Percentiles rank a stretch among this genome's conserved stretches.
These are phyloP conservation scores for Calvadosia cruxmelitensis DNA, from an alignment of 30 jellyfish, hydroid and myxozoan species.

Conservation along the genomic window DNA sequence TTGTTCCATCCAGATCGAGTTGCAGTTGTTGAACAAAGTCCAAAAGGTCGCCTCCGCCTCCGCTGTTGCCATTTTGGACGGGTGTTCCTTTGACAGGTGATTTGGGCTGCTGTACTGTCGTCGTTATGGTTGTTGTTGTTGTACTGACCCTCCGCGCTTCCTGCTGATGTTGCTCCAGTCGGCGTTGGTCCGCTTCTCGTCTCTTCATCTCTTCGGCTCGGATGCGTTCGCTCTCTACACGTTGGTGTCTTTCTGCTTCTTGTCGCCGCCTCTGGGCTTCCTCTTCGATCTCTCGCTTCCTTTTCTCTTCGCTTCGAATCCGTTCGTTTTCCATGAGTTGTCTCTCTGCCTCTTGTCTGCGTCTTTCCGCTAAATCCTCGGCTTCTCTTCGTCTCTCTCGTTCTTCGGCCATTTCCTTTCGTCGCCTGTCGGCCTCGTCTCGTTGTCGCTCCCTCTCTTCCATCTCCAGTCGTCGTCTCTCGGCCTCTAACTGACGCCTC, in stretches of 20 bases:
- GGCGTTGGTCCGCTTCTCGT: slow-evolving; percentile 8
- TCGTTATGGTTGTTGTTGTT: neutral
- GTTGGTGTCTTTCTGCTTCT: slow-evolving; percentile 28
- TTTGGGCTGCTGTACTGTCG: too few species aligned
- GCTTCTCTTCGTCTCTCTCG: slow-evolving; percentile 20
- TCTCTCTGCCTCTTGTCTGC: slow-evolving; percentile 22
- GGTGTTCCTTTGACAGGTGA: too few species aligned
- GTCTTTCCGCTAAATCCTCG: neutral
- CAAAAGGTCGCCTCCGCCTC: neutral
- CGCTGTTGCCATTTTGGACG: neutral
- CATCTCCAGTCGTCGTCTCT: slow-evolving; percentile 9
- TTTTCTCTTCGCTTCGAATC: slow-evolving; percentile 4
- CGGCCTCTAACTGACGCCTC: slow-evolving; percentile 1
- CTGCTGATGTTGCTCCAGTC: slow-evolving; percentile 19
- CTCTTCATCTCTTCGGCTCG: slow-evolving; percentile 9
- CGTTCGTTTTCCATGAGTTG: slow-evolving; percentile 2
- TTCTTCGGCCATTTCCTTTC: slow-evolving; percentile 10
- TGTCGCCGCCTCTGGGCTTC: slow-evolving; percentile 41
- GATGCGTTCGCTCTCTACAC: too few species aligned
- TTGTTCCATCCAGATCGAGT: slow-evolving; percentile 32
- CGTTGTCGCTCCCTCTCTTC: slow-evolving; percentile 10
- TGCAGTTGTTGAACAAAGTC: neutral
- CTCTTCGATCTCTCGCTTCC: slow-evolving; percentile 10
- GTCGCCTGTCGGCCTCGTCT: slow-evolving; percentile 27
- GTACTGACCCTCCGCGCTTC: slow-evolving; percentile 3